Evolutionary conservation across 23 tunicate genomes (phyloP).

Genomic region (Styela plicata): DNA sequence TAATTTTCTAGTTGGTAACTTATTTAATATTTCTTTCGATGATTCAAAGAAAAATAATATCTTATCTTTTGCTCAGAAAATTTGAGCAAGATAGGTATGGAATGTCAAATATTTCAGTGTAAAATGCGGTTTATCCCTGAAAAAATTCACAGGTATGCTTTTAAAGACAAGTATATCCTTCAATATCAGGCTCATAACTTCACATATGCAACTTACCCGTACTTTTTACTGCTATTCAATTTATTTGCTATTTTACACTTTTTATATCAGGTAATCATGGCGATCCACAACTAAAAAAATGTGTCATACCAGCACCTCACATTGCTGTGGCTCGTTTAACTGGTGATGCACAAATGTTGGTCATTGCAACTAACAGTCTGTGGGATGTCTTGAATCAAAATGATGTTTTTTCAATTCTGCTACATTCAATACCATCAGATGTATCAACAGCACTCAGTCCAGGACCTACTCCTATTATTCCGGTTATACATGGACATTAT

Average conservation of each 20-base stretch:
- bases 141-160: too few species aligned
- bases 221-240: too few species aligned
- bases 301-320: slow-evolving; percentile 46
- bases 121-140: too few species aligned
- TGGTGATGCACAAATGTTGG: slow-evolving; percentile 42
- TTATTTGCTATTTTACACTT: neutral
- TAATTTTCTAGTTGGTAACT: too few species aligned
- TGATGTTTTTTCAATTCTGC: slow-evolving; percentile 36
- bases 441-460: neutral
- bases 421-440: slow-evolving; percentile 26
- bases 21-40: too few species aligned
- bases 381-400: slow-evolving; percentile 47
- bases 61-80: too few species aligned
- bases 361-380: slow-evolving; percentile 68
- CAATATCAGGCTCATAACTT: too few species aligned
- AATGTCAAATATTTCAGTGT: too few species aligned
- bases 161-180: too few species aligned
- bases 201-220: too few species aligned
- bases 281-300: slow-evolving; percentile 36
- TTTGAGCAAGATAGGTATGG: too few species aligned
- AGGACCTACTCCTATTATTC: slow-evolving; percentile 16
- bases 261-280: slow-evolving; percentile 59
- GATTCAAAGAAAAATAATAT: too few species aligned
- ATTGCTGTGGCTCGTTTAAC: slow-evolving; percentile 43
- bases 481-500: slow-evolving; percentile 10